A percentile compares a stretch with the other conserved stretches of the same genome.
These are phyloP conservation scores for Phodopus roborovskii DNA, from an alignment of 2,113 vertebrate species.

Conservation along the genomic window DNA sequence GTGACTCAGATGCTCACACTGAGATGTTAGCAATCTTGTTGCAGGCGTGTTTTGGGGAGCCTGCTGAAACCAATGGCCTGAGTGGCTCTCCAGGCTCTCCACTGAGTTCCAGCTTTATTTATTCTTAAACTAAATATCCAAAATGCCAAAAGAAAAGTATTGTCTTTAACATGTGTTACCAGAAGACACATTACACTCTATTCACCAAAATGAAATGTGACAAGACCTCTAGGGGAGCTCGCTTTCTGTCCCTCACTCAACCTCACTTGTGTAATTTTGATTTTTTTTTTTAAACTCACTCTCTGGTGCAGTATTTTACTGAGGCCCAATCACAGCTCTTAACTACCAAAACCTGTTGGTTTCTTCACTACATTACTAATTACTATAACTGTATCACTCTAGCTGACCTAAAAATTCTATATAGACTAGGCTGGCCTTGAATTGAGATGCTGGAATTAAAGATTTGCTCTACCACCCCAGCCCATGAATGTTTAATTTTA, in stretches of 20 bases:
- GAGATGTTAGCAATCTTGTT: background rate
- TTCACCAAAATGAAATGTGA: constrained; percentile 9
- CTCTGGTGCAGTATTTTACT: background rate
- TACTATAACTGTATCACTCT: background rate
- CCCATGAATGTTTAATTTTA: background rate
- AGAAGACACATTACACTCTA: background rate
- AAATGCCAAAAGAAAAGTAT: background rate
- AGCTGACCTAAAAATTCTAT: background rate
- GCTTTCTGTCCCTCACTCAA: background rate
- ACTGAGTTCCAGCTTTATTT: background rate
- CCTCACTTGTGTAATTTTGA: background rate
- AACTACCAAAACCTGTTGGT: background rate
- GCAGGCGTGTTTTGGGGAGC: background rate
- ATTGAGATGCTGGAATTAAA: background rate
- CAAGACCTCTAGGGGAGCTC: background rate
- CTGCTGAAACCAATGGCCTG: background rate
- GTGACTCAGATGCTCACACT: background rate
- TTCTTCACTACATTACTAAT: background rate
- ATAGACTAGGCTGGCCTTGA: background rate
- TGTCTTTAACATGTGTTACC: background rate
- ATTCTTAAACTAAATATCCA: constrained; percentile 20
- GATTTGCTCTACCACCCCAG: background rate
- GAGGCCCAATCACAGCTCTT: background rate
- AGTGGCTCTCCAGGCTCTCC: background rate
- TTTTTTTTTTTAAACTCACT: background rate